A percentile compares a stretch with the other conserved stretches of the same genome.
phyloP scores from a whole-genome alignment of 2,113 vertebrate species.

The Halcyon senegalensis region DNA sequence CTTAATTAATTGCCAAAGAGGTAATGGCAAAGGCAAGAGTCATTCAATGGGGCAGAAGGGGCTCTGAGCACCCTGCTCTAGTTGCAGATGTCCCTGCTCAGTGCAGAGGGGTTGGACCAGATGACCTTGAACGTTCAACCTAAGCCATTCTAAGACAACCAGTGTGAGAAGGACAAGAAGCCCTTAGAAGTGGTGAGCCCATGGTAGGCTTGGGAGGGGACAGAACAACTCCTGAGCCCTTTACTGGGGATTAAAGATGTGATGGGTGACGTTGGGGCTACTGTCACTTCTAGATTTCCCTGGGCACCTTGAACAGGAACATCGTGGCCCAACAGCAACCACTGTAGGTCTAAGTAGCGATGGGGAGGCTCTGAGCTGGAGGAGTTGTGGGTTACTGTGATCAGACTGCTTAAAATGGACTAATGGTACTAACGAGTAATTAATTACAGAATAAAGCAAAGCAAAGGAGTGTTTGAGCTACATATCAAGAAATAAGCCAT shows the following conservation, averaged over 20 bases:
- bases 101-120: neutral
- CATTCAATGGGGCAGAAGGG: neutral
- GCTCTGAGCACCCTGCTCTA: neutral
- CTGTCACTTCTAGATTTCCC: neutral
- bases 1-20: neutral
- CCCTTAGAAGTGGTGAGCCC: neutral
- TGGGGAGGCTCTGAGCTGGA: neutral
- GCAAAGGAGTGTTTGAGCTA: neutral
- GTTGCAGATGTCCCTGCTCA: neutral
- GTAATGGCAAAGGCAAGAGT: neutral
- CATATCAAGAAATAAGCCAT: neutral
- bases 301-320: neutral
- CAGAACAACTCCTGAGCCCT: neutral
- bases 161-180: neutral
- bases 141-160: neutral
- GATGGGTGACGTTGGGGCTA: neutral
- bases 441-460: neutral
- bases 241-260: neutral
- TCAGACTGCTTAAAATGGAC: neutral
- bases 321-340: accelerated
- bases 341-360: accelerated
- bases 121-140: too few species aligned
- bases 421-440: neutral
- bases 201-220: neutral
- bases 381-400: neutral